Evolutionary conservation across 2,113 vertebrate genomes (phyloP).

Genomic region (Macquaria ambigua): DNA sequence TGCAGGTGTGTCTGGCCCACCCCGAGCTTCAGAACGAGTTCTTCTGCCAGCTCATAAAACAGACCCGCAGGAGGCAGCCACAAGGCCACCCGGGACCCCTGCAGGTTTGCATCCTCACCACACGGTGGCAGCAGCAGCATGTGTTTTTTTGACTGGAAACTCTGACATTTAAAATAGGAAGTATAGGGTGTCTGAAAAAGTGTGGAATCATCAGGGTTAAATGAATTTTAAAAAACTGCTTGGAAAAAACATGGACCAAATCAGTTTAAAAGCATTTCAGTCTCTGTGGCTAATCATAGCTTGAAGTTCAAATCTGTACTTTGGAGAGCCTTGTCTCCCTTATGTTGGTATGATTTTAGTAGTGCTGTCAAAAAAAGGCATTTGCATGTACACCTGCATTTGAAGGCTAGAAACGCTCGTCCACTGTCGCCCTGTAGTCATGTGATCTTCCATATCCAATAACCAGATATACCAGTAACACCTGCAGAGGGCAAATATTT

Average conservation of each 20-base stretch:
- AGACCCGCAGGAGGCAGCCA: constrained; percentile 91
- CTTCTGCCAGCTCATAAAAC: constrained; percentile 97
- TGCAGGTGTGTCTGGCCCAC: constrained; percentile 96
- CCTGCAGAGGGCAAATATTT: constrained; percentile 37
- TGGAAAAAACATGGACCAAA: neutral
- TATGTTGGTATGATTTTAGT: neutral
- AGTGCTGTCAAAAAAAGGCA: neutral
- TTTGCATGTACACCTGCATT: neutral
- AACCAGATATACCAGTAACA: neutral
- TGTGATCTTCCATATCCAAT: neutral
- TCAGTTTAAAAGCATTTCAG: neutral
- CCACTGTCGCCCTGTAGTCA: neutral
- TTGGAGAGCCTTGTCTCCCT: neutral
- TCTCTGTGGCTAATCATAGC: too few relatives aligned
- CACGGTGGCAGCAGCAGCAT: constrained; percentile 55
- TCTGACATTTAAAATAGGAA: neutral
- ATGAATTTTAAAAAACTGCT: neutral
- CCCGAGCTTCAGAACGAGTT: constrained; percentile 98
- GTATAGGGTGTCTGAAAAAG: neutral
- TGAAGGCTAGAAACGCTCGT: neutral
- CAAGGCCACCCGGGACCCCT: constrained; percentile 90
- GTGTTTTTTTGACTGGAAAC: neutral
- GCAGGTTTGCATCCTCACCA: constrained; percentile 87
- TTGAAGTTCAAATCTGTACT: too few relatives aligned
- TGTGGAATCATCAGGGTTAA: neutral